Evolutionary conservation across 1,140 invertebrate species (phyloP).

Genomic region (Whitmania pigra): DNA sequence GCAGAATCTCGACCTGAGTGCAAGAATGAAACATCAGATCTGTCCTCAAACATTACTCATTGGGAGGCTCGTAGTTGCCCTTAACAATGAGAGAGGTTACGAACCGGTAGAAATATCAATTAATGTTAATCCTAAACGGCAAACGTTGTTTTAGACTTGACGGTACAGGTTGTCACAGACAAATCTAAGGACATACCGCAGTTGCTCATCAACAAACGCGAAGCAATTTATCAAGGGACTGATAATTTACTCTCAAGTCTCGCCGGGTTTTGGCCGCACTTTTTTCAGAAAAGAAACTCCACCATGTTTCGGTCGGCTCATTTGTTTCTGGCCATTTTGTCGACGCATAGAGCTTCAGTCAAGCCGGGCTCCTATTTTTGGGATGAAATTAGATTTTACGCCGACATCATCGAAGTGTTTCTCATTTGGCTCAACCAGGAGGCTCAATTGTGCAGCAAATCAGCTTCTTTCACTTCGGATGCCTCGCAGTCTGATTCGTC

Average conservation of each 20-base stretch:
- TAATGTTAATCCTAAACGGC: not conserved
- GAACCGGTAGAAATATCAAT: not conserved
- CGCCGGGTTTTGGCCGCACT: constrained; percentile 16
- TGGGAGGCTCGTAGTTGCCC: not conserved
- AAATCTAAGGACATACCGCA: not conserved
- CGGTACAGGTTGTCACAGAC: not conserved
- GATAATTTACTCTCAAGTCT: constrained; percentile 3
- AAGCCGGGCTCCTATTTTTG: constrained; percentile 24
- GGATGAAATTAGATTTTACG: constrained; percentile 25
- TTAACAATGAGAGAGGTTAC: constrained; percentile 4
- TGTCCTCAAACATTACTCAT: not conserved
- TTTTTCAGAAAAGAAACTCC: constrained; percentile 10
- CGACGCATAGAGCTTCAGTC: constrained; percentile 17
- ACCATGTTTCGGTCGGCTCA: constrained; percentile 15
- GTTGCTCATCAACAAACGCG: not conserved
- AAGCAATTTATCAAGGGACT: not conserved
- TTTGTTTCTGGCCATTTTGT: constrained; percentile 23
- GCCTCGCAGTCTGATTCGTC: not conserved
- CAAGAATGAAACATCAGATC: not conserved
- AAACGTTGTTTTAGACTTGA: not conserved
- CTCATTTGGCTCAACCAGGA: constrained; percentile 22
- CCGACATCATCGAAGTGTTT: constrained; percentile 23
- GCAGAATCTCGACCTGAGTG: not conserved
- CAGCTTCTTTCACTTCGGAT: not conserved
- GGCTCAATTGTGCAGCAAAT: not conserved